Evolutionary conservation across 2,888 invertebrate species (phyloP), one percentile per base, ranked within the genome.

Genomic region (Mylabris sibirica): DNA sequence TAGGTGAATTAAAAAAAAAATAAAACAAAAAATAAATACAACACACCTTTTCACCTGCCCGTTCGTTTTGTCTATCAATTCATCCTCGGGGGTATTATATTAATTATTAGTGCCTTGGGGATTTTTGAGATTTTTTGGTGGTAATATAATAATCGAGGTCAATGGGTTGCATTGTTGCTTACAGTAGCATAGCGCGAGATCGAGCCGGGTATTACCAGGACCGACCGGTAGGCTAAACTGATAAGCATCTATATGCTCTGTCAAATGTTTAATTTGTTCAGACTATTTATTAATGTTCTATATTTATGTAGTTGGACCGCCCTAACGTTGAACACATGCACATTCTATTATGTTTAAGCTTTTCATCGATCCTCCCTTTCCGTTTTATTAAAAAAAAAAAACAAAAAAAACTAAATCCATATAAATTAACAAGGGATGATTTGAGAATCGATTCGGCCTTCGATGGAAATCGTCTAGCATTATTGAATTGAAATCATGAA

Each of bases 191-290:
- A 68, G 71, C 59, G 38, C 38, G 44, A n/a, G 78, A 77, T 77
- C 75, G 77, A 78, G 75, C 76, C 75, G 65, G 74, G 74, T 76
- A 79, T 78, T 79, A 80, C 78, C 72, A 75, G 75, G 74, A 77
- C 30, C 8, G 30, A 76, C 76, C 75, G 79, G 79, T 79, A 78
- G 79, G 80, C 76, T 72, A 17, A 74, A 75, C 71, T 74, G 80
- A 81, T 81, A 79, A 79, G 77, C 75, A 82, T 82, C 81, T 80
- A 79, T 80, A 80, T 77, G 76, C 77, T 78, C 80, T 81, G 80
- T 82, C 82, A 81, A 79, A 80, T 80, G 80, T 81, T 82, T 82
- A 82, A 82, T 82, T 82, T 82, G 80, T 78, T 80, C 79, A 72
- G 80, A 80, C 77, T 82, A 82, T 82, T 82, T 82, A 82, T 82